Evolutionary conservation across 2,113 vertebrate species (phyloP), one percentile per base, ranked within the genome.

Genomic region (Ctenomys sociabilis): DNA sequence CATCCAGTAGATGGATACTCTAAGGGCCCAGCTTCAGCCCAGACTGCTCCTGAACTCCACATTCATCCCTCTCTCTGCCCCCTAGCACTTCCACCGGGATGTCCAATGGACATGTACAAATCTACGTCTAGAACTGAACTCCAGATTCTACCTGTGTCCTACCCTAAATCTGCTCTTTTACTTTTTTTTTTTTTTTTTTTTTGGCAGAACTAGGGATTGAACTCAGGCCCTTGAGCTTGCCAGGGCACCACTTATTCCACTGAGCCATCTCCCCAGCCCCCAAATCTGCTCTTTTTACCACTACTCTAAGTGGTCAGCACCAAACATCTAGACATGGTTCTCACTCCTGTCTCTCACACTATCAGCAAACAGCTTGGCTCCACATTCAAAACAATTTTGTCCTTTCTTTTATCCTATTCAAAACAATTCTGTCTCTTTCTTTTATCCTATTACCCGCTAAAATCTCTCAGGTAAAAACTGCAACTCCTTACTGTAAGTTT

Each of bases 71-170:
- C 82, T n/a, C 21, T 49, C 32, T n/a, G 54, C n/a, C 35, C 16
- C 28, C 72, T 61, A 72, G 49, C 35, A 78, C 68, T 43, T 85
- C 40, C 80, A 75, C 24, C 13, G 68, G 73, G 21, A 45, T 9
- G 16, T n/a, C 43, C 37, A 68, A 54, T 0, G 43, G 45, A n/a
- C 12, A 17, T 6, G 32, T 78, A 0, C 1, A 52, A 68, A 37
- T 32, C 43, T 35, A 22, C 1, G 26, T n/a, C 59, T n/a, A 21
- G 72, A 81, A 73, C 37, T 40, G 57, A 90, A 49, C 35, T 66
- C 68, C 40, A 3, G 52, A 52, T n/a, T 59, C 45, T 1, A 72
- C 3, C 61, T 70, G 37, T 17, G 81, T 1, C 7, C 6, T 1
- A 14, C 1, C 13, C 37, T 49, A 19, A 10, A 3, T 24, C 66